phyloP scores from a whole-genome alignment of 2,797 vertebrate genomes.

The Emys orbicularis region DNA sequence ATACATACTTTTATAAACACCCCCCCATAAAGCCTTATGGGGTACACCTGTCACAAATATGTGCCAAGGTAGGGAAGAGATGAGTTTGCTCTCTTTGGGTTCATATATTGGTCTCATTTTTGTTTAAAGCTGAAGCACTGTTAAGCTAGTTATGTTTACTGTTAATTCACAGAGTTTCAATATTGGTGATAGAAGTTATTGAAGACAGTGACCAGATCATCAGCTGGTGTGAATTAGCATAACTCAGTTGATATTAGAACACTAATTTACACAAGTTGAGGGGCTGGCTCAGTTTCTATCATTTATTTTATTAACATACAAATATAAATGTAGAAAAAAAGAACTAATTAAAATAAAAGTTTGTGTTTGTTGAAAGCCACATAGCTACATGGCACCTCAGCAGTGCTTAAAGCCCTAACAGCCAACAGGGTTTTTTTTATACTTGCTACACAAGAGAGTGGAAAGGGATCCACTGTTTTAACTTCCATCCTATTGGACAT shows the following conservation, averaged over 20 bases:
- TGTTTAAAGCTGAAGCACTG: not conserved
- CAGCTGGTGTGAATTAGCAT: not conserved
- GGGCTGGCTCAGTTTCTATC: not conserved
- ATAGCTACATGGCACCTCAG: not conserved
- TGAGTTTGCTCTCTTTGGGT: not conserved
- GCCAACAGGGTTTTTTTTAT: not conserved
- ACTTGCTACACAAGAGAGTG: not conserved
- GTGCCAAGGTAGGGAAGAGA: not conserved
- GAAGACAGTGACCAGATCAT: not conserved
- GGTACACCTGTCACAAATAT: no score
- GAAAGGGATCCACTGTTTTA: not conserved
- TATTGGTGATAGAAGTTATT: not conserved
- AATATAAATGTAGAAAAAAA: not conserved
- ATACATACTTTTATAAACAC: no score
- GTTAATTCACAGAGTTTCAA: not conserved
- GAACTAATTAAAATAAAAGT: not conserved
- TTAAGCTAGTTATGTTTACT: not conserved
- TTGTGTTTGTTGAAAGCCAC: not conserved
- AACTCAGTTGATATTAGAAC: not conserved
- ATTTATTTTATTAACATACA: not conserved
- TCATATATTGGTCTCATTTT: not conserved
- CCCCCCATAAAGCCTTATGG: no score
- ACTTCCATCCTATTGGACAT: not conserved
- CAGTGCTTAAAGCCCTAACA: not conserved
- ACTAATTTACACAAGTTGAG: not conserved